phyloP scores from a whole-genome alignment of 1,140 invertebrate species.

The Leptoteleia sp. region DNA sequence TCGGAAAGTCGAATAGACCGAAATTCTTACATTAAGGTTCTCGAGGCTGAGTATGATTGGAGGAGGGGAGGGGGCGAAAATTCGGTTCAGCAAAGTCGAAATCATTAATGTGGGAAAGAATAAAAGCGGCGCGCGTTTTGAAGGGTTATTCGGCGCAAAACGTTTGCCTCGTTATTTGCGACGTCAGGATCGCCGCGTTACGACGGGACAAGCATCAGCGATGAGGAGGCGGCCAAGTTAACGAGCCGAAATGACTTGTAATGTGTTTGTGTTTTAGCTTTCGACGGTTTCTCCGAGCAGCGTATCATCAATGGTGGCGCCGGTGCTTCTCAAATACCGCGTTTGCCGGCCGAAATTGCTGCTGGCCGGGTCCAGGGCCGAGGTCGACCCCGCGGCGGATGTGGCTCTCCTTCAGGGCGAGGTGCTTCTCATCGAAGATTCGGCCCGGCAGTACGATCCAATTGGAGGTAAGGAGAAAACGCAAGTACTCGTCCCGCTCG shows the following conservation, averaged over 20 bases:
- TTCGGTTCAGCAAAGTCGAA: too few relatives aligned
- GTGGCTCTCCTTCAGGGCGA: conserved; percentile 83
- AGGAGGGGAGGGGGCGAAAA: too few relatives aligned
- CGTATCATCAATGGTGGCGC: conserved; percentile 81
- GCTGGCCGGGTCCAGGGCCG: conserved; percentile 84
- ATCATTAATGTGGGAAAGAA: conserved; percentile 14
- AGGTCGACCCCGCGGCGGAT: conserved; percentile 83
- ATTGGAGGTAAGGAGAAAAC: conserved; percentile 81
- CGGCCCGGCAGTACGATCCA: conserved; percentile 79
- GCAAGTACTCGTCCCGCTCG: too few relatives aligned
- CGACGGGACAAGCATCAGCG: conserved; percentile 5
- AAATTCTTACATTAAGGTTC: neutral
- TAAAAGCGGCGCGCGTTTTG: conserved; percentile 12
- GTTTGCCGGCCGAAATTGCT: conserved; percentile 78
- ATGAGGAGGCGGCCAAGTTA: conserved; percentile 23
- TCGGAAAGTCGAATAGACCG: neutral
- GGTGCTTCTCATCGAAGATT: conserved; percentile 83
- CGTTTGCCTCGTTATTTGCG: too few relatives aligned
- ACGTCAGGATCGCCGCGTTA: too few relatives aligned
- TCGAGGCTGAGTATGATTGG: too few relatives aligned
- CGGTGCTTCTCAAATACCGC: conserved; percentile 80
- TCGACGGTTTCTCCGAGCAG: conserved; percentile 74
- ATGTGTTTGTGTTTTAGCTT: conserved; percentile 74
- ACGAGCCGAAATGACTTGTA: conserved; percentile 41
- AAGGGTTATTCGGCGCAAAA: too few relatives aligned